These are phyloP conservation scores for Scalopus aquaticus DNA, from an alignment of 2,113 vertebrate genomes.

Conservation along the genomic window DNA sequence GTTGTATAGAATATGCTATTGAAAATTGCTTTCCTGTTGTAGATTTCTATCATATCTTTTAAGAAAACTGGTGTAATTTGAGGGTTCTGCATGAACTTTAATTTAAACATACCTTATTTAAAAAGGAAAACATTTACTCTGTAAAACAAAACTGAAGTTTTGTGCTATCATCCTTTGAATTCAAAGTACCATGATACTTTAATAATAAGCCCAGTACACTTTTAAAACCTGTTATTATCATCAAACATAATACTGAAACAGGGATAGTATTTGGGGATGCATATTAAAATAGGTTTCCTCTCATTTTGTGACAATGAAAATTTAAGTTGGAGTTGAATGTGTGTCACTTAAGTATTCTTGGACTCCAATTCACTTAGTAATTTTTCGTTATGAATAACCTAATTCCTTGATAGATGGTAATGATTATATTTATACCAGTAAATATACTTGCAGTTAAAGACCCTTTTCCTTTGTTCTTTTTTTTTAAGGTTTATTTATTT, in stretches of 20 bases:
- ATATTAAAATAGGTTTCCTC: not conserved
- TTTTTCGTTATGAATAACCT: slow-evolving; percentile 36
- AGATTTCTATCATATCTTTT: slow-evolving; percentile 10
- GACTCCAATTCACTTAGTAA: not conserved
- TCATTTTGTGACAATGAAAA: slow-evolving; percentile 26
- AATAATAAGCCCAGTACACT: not conserved
- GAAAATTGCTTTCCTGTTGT: slow-evolving; percentile 53
- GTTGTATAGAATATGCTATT: not conserved
- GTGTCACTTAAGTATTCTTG: slow-evolving; percentile 40
- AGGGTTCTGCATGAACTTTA: not conserved
- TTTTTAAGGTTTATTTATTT: too few species aligned
- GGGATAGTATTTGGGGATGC: not conserved
- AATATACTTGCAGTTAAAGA: not conserved
- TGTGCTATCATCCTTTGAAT: slow-evolving; percentile 17
- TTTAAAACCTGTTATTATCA: slow-evolving; percentile 25
- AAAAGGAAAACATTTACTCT: slow-evolving; percentile 4
- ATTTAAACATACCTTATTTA: not conserved
- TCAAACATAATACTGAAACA: not conserved
- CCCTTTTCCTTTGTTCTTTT: not conserved
- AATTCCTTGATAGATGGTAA: slow-evolving; percentile 37
- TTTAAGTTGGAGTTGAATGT: slow-evolving; percentile 34
- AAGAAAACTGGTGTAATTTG: not conserved
- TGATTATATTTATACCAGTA: not conserved
- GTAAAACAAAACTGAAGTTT: slow-evolving; percentile 29
- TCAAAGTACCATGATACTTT: not conserved